These are phyloP conservation scores for Brachypterus glaber DNA, from an alignment of 2,888 invertebrate genomes.

Conservation along the genomic window DNA sequence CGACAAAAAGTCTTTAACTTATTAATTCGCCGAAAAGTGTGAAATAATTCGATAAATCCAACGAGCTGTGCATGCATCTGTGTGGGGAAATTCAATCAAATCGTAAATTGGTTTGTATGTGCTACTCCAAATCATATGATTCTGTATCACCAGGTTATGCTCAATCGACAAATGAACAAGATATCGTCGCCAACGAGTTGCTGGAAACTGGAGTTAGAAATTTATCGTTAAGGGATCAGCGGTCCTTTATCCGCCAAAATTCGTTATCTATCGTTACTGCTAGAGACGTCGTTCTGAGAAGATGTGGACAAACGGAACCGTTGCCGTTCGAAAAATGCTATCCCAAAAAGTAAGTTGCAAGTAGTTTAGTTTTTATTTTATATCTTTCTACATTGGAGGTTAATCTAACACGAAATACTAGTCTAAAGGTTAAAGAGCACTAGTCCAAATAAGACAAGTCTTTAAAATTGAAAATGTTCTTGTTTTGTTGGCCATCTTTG, in stretches of 20 bases:
- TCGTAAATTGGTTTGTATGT: conserved; percentile 28
- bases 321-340: conserved; percentile 58
- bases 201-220: conserved; percentile 25
- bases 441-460: no score
- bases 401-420: no score
- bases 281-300: conserved; percentile 47
- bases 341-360: conserved; percentile 54
- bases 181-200: conserved; percentile 20
- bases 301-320: conserved; percentile 57
- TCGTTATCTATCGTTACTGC: conserved; percentile 30
- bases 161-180: conserved; percentile 13
- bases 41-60: no score
- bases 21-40: no score
- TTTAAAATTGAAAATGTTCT: no score
- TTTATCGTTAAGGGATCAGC: conserved; percentile 22
- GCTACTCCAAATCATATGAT: conserved; percentile 25
- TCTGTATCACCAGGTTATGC: conserved; percentile 31
- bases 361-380: no score
- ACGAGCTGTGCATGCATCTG: conserved; percentile 29
- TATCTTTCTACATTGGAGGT: no score
- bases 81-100: conserved; percentile 18
- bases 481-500: no score
- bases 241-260: conserved; percentile 3
- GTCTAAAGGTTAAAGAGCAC: no score
- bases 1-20: no score